phyloP scores from a whole-genome alignment of 2,113 vertebrate species.

The Microcebus jonahi region DNA sequence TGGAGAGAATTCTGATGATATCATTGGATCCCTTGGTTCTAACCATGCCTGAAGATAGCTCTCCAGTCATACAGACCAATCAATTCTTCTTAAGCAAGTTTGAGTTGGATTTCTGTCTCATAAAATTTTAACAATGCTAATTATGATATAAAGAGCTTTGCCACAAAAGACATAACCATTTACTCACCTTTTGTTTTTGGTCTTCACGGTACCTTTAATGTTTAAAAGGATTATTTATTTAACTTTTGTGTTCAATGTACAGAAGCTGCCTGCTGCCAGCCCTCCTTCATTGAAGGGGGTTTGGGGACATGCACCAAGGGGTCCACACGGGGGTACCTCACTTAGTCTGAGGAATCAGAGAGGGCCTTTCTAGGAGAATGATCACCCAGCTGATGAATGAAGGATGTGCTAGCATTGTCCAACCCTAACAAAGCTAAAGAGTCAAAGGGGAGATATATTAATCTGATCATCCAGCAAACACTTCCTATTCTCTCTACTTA shows the following conservation, averaged over 20 bases:
- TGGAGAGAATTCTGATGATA: not conserved
- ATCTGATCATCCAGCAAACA: not conserved
- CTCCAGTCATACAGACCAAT: not conserved
- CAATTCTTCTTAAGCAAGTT: not conserved
- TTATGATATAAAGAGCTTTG: not conserved
- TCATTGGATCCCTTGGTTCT: not conserved
- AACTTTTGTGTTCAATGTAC: not conserved
- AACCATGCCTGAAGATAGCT: not conserved
- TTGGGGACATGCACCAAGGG: not conserved
- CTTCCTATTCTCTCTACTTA: not conserved
- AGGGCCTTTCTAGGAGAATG: not conserved
- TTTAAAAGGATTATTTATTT: constrained; percentile 15
- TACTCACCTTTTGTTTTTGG: constrained; percentile 28
- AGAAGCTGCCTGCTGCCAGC: not conserved
- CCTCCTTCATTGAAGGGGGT: not conserved
- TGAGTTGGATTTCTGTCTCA: not conserved
- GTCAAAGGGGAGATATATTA: not conserved
- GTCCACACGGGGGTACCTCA: too few species aligned
- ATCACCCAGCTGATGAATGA: not conserved
- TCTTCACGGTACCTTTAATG: constrained; percentile 13
- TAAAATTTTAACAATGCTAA: not conserved
- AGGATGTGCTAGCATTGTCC: not conserved
- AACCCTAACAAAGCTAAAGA: not conserved
- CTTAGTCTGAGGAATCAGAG: not conserved
- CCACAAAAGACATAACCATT: not conserved